Conservation (phyloP, 35 echinoderm and acorn worm genomes). For the Ophiothrix spiculata region DNA sequence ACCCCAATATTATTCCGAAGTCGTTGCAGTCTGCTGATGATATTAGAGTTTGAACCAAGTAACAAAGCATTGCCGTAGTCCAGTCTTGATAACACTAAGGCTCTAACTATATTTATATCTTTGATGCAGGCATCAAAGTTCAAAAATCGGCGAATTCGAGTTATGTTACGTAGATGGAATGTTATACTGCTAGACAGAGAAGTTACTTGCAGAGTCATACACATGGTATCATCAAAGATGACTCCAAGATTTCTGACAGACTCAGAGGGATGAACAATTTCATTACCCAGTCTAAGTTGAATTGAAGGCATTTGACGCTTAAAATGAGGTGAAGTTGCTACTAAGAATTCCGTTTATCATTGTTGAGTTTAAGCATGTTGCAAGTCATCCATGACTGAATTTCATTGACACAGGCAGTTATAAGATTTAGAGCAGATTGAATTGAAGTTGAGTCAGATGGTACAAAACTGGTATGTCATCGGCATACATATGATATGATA, state of each 20-base stretch:
- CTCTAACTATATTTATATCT: not conserved
- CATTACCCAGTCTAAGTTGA: too few relatives aligned
- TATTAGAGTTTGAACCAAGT: too few relatives aligned
- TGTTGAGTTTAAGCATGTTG: slow-evolving; percentile 17
- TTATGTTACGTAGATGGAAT: not conserved
- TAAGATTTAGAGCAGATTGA: not conserved
- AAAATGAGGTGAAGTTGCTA: not conserved
- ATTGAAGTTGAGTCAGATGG: slow-evolving; percentile 2
- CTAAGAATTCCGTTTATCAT: not conserved
- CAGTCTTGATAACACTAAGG: not conserved
- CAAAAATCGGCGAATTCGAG: not conserved
- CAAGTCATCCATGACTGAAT: slow-evolving; percentile 19
- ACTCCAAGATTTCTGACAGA: not conserved
- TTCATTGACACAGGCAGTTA: slow-evolving; percentile 25
- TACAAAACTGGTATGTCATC: slow-evolving; percentile 16
- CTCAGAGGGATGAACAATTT: not conserved
- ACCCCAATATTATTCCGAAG: slow-evolving; percentile 17
- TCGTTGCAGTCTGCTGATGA: too few relatives aligned
- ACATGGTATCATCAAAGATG: not conserved
- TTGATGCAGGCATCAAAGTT: not conserved
- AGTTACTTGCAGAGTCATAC: not conserved
- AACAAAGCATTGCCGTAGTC: not conserved
- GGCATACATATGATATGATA: slow-evolving; percentile 18
- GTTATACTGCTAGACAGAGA: not conserved
- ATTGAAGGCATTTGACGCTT: not conserved